These are phyloP conservation scores for Drosophila kikkawai DNA, from an alignment of 1,140 invertebrate genomes.

Conservation along the genomic window DNA sequence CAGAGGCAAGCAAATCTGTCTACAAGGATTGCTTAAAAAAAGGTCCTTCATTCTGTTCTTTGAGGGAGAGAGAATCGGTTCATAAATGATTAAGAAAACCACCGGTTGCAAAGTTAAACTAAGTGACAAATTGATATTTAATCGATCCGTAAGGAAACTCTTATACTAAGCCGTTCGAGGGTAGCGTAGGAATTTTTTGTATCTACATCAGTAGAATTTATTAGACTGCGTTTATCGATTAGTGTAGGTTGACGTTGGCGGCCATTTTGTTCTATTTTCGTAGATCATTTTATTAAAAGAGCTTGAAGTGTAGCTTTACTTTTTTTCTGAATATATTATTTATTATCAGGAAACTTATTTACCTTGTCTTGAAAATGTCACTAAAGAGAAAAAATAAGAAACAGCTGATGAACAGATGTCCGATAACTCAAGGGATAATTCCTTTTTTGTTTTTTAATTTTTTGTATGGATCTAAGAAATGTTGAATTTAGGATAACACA, in stretches of 20 bases:
- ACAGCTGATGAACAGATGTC: constrained; percentile 1
- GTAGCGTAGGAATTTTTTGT: constrained; percentile 1
- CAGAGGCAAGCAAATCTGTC: too few species aligned
- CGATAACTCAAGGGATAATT: background rate
- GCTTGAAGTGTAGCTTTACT: background rate
- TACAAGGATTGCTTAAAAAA: too few species aligned
- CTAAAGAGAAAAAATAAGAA: background rate
- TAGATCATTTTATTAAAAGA: background rate
- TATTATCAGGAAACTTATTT: background rate
- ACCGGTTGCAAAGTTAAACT: background rate
- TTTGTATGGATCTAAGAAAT: background rate
- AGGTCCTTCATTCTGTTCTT: too few species aligned
- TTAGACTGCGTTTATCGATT: background rate
- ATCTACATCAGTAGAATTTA: constrained; percentile 1
- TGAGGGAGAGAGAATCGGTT: too few species aligned
- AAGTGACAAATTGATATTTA: background rate
- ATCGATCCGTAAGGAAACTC: background rate
- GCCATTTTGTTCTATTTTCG: background rate
- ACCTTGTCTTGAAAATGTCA: background rate
- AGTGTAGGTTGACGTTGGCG: background rate
- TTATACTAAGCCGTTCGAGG: background rate
- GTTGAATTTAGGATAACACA: background rate
- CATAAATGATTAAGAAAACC: background rate
- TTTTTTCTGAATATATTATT: background rate
- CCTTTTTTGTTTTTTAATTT: background rate